A percentile compares a stretch with the other conserved stretches of the same genome.
phyloP scores from a whole-genome alignment of 1,140 invertebrate species.

The Zaprionus taronus region DNA sequence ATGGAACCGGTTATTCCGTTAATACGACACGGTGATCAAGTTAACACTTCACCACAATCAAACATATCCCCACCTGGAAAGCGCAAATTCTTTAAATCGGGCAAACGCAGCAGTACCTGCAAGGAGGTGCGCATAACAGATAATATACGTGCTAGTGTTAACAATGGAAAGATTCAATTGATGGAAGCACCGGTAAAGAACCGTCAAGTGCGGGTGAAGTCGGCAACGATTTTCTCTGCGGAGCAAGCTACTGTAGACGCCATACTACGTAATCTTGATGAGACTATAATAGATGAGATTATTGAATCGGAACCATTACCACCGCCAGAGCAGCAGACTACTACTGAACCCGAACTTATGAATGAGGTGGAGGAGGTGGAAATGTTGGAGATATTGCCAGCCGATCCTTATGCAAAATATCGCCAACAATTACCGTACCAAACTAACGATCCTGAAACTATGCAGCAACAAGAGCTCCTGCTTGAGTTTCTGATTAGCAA shows the following conservation, averaged over 20 bases:
- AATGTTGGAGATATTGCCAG: neutral
- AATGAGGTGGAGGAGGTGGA: neutral
- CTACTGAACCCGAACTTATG: neutral
- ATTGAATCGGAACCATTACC: slow-evolving; percentile 43
- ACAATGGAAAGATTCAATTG: slow-evolving; percentile 67
- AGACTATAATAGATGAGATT: slow-evolving; percentile 67
- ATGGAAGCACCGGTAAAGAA: slow-evolving; percentile 54
- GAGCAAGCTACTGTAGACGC: slow-evolving; percentile 80
- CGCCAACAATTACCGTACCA: slow-evolving; percentile 69
- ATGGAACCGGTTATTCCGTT: slow-evolving; percentile 73
- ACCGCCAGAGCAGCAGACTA: neutral
- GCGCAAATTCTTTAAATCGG: slow-evolving; percentile 79
- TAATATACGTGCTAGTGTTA: slow-evolving; percentile 72
- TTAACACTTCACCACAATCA: slow-evolving; percentile 9
- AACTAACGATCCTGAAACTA: slow-evolving; percentile 62
- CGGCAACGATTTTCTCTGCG: slow-evolving; percentile 67
- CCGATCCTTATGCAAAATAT: slow-evolving; percentile 57
- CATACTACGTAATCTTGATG: slow-evolving; percentile 73
- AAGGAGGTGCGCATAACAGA: slow-evolving; percentile 78
- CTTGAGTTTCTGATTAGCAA: slow-evolving; percentile 78
- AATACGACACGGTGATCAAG: slow-evolving; percentile 48
- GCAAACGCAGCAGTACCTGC: slow-evolving; percentile 57
- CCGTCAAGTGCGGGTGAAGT: slow-evolving; percentile 59
- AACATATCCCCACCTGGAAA: slow-evolving; percentile 26
- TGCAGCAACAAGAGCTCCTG: slow-evolving; percentile 71